Evolutionary conservation across 2,888 invertebrate genomes (phyloP), one percentile per base, ranked within the genome.

Genomic region (Drosophila ezoana): DNA sequence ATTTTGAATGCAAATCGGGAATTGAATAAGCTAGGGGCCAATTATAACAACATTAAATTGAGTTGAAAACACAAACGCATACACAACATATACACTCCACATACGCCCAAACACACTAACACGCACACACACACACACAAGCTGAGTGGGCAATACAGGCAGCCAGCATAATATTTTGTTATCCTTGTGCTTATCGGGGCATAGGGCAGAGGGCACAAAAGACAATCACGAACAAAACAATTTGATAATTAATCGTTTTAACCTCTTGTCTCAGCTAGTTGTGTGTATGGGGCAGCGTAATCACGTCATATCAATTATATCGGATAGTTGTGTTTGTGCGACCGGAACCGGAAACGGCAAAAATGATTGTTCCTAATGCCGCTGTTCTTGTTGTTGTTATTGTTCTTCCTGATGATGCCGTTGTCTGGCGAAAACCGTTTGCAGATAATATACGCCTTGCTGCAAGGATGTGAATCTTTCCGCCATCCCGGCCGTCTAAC

Each of bases 221-320:
- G 78, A 78, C 65, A 69, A 73, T 65, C 65, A 54, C 52, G 69
- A 73, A 77, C 67, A 78, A 74, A 70, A 74, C 81, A 74, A 81
- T 78, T 78, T 78, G 79, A 78, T 78, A 78, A 78, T 78, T 78
- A 81, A 81, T 78, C 78, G 79, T 74, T 78, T 70, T 65, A 65
- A 75, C 48, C 65, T 76, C 65, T 51, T 52, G 48, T 70, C 23
- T 43, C 70, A 44, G 57, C 45, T 59, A 65, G 14, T 37, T 35
- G 23, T 44, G 28, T 44, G n/a, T 53, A 43, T 62, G 48, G 35
- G 18, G 28, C 28, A 33, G 51, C 32, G 49, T 75, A 70, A 76
- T 79, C 72, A 71, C 66, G 71, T 71, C 65, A 79, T 70, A 79
- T 76, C 79, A 79, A 71, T 76, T 62, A 79, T 75, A 48, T 60